phyloP scores from a whole-genome alignment of 2,797 vertebrate species.

The Sebastes nivosus region DNA sequence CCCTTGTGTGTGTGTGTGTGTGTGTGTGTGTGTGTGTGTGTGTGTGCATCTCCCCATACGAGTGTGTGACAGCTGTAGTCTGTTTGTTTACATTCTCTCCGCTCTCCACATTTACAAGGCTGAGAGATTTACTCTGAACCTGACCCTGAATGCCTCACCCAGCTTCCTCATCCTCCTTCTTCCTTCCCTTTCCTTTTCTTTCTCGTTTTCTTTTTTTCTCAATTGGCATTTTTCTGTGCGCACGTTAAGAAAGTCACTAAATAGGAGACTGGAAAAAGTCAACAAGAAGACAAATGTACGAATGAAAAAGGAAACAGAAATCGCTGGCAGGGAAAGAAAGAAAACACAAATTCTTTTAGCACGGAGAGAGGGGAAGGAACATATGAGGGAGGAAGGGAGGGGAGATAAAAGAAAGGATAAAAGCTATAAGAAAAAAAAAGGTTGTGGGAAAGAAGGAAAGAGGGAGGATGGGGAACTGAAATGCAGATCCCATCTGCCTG shows the following conservation, averaged over 20 bases:
- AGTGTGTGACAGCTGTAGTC: constrained; percentile 72
- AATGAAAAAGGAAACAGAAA: neutral
- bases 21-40: neutral
- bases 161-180: constrained; percentile 27
- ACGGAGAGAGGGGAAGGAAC: constrained; percentile 26
- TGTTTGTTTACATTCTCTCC: constrained; percentile 73
- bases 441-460: constrained; percentile 72
- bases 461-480: constrained; percentile 81
- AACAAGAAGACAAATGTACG: constrained; percentile 30
- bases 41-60: constrained; percentile 28
- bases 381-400: constrained; percentile 37
- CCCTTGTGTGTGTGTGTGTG: neutral
- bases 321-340: constrained; percentile 33
- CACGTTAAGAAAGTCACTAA: neutral
- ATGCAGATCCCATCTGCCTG: constrained; percentile 87
- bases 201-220: neutral
- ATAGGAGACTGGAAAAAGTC: constrained; percentile 11
- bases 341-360: constrained; percentile 28
- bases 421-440: constrained; percentile 72
- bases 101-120: constrained; percentile 63
- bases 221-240: neutral
- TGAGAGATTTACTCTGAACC: constrained; percentile 63
- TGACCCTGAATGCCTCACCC: constrained; percentile 62
- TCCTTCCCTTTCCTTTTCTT: neutral
- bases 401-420: constrained; percentile 79